These are phyloP conservation scores for Notothenia coriiceps DNA, from an alignment of 2,113 vertebrate genomes.

Conservation along the genomic window DNA sequence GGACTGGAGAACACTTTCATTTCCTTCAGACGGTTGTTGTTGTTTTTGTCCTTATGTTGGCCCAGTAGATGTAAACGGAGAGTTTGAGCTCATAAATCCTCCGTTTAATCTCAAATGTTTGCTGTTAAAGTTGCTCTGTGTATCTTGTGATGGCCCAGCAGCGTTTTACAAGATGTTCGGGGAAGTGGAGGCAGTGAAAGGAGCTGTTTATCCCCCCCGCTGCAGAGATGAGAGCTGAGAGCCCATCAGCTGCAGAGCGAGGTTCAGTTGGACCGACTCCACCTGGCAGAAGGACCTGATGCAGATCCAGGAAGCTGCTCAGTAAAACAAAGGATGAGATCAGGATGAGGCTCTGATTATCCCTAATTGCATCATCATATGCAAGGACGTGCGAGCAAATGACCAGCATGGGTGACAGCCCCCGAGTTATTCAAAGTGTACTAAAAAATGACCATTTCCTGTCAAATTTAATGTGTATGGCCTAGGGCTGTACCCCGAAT, in stretches of 20 bases:
- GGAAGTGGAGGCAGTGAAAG: background rate
- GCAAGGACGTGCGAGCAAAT: background rate
- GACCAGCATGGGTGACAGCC: background rate
- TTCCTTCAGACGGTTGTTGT: background rate
- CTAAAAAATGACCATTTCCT: no score
- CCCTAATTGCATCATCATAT: constrained; percentile 9
- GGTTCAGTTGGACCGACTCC: background rate
- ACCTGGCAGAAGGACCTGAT: no score
- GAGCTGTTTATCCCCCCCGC: background rate
- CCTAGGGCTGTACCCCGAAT: no score
- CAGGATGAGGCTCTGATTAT: constrained; percentile 24
- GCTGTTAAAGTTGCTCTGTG: background rate
- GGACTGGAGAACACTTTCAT: no score
- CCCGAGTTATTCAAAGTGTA: background rate
- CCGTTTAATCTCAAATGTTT: background rate
- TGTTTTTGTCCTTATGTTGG: background rate
- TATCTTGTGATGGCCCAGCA: background rate
- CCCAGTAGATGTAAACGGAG: background rate
- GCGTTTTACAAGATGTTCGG: background rate
- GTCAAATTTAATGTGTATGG: no score
- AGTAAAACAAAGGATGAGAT: constrained; percentile 27
- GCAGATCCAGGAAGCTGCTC: background rate
- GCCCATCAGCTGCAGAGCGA: constrained; percentile 28
- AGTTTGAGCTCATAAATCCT: background rate
- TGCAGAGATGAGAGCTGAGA: background rate